These are phyloP conservation scores for Poecilia gillii DNA, from an alignment of 2,797 vertebrate species.

Conservation along the genomic window DNA sequence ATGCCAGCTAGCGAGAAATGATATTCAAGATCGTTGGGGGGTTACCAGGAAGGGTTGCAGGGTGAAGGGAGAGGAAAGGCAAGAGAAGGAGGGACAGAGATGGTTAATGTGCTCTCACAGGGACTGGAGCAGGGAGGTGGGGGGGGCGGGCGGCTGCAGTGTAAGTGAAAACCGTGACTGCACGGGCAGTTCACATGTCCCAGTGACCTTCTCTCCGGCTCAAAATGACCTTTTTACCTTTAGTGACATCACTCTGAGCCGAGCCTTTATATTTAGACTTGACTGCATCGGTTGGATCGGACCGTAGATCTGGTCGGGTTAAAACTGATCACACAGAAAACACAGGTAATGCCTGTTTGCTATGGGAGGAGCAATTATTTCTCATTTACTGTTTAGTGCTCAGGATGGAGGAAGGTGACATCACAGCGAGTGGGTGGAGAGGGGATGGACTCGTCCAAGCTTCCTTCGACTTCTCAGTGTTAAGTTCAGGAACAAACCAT, in stretches of 20 bases:
- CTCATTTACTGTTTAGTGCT: conserved; percentile 36
- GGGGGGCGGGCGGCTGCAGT: conserved; percentile 74
- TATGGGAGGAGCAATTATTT: conserved; percentile 14
- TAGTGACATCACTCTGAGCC: conserved; percentile 62
- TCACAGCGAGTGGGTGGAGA: conserved; percentile 42
- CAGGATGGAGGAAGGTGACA: conserved; percentile 51
- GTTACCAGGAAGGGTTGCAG: conserved; percentile 24
- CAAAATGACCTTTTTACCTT: conserved; percentile 76
- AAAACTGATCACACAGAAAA: background rate
- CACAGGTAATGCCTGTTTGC: background rate
- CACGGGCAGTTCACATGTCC: conserved; percentile 75
- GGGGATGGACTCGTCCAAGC: background rate
- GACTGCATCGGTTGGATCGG: conserved; percentile 22
- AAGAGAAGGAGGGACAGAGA: conserved; percentile 35
- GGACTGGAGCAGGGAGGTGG: conserved; percentile 25
- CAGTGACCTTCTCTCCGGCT: conserved; percentile 77
- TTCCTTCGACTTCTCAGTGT: background rate
- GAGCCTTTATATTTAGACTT: conserved; percentile 49
- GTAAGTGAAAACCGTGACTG: conserved; percentile 81
- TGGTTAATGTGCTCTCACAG: conserved; percentile 74
- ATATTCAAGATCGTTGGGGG: conserved; percentile 50
- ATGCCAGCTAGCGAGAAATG: conserved; percentile 51
- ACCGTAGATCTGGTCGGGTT: background rate
- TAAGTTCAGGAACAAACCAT: background rate
- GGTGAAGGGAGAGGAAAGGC: background rate